phyloP scores from a whole-genome alignment of 2,888 invertebrate genomes.

The Brachyptera putata region DNA sequence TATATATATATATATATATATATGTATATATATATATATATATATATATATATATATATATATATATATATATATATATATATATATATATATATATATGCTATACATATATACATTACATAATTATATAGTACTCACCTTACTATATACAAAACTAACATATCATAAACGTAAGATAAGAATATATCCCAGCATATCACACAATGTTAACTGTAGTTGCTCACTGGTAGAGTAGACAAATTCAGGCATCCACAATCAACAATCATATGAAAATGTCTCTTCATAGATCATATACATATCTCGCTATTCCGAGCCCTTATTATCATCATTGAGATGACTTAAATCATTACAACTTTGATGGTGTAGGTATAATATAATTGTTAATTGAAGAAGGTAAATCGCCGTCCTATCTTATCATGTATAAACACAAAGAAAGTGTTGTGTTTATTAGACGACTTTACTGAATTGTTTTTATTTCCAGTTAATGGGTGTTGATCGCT shows the following conservation, averaged over 20 bases:
- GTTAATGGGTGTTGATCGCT: no score
- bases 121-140: no score
- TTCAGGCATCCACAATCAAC: no score
- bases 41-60: conserved; percentile 31
- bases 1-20: conserved; percentile 11
- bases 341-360: no score
- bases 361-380: neutral
- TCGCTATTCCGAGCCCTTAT: neutral
- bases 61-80: conserved; percentile 16
- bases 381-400: conserved; percentile 1
- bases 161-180: no score
- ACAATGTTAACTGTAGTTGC: no score
- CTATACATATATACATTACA: conserved; percentile 27
- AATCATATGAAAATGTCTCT: neutral
- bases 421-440: neutral
- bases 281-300: neutral
- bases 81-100: conserved; percentile 9
- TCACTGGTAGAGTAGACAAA: no score
- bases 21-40: conserved; percentile 25
- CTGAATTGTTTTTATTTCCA: no score
- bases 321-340: no score
- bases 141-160: no score
- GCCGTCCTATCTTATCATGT: conserved; percentile 4
- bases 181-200: no score
- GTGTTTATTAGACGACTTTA: no score